Evolutionary conservation across 2,113 vertebrate genomes (phyloP), one percentile per base, ranked within the genome.

Genomic region (Danionella cerebrum): DNA sequence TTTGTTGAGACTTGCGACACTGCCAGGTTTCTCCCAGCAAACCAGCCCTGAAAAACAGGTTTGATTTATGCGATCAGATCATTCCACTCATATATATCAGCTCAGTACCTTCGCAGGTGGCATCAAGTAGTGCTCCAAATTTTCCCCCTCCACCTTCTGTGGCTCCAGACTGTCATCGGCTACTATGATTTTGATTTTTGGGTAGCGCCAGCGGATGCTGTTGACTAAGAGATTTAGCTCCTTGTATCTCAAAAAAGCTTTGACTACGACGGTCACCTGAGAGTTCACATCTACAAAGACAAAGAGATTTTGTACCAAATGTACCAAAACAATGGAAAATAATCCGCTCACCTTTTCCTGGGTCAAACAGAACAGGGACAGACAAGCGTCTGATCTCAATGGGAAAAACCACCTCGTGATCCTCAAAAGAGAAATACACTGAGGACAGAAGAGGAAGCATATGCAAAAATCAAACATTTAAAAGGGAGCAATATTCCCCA

Each of bases 1-100:
- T 91, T 91, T 21, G 87, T 90, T 31, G 82, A 87, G 58, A 90
- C 89, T 59, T 91, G 88, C 13, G 89, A 91, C 12, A 90, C 27
- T 1, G 85, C 89, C 39, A 91, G 78, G 70, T 89, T 91, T 58
- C 88, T 86, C 11, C 89, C 89, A 5, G 88, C 88, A 72, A 91
- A 91, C 89, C 88, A 91, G 1, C 90, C 89, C 90, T 91, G 73
- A 59, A 58, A 41, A 14, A 41, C 39, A 1, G 3, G 39, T n/a
- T 12, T 41, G n/a, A n/a, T n/a, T n/a, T n/a, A n/a, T n/a, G n/a
- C n/a, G n/a, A n/a, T n/a, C n/a, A n/a, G n/a, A n/a, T n/a, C n/a
- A n/a, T n/a, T n/a, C n/a, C n/a, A n/a, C n/a, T n/a, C n/a, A n/a
- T n/a, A n/a, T n/a, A n/a, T n/a, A n/a, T n/a, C n/a, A n/a, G n/a